Evolutionary conservation across 2,797 vertebrate species (phyloP), one percentile per base, ranked within the genome.

Genomic region (Sebastes diaconus): DNA sequence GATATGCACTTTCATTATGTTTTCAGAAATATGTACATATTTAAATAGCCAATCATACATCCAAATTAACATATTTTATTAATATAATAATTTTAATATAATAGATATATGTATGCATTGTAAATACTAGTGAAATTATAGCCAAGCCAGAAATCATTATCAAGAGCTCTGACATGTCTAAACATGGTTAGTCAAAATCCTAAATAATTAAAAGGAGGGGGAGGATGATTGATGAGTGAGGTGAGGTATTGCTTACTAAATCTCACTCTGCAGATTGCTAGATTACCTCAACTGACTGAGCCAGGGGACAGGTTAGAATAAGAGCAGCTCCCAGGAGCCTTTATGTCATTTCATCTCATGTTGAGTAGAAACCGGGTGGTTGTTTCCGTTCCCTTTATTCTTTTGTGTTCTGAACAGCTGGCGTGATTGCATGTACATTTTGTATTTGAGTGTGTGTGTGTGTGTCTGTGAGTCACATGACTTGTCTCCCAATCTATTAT

Each of bases 401-500:
- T 73, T 66, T 55, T 83, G 36, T 46, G 18, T n/a, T 80, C 36
- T 61, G 20, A 87, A 79, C 86, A 87, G 75, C 73, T 79, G 68
- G 18, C 46, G 29, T 60, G 68, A 81, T 84, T 80, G 32, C 79
- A 79, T 78, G 58, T 79, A 66, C 34, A 58, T 68, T 76, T 67
- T 67, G 25, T 42, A 10, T 77, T 42, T 79, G 10, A 57, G 30
- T 32, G 30, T 27, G 27, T 32, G 30, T 32, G 4, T 46, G 13
- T 25, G 30, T 68, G 36, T 61, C 1, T 57, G 36, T 68, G 27
- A 73, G 70, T 89, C 81, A 86, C 80, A 57, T 77, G 88, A 89
- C 84, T 73, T 80, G 25, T 75, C 73, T 84, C 76, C 64, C 71
- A 58, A 88, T 92, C 84, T 87, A 91, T 92, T 85, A 92, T 91